A percentile compares a stretch with the other conserved stretches of the same genome.
These are phyloP conservation scores for Drosophila pallidifrons DNA, from an alignment of 1,140 invertebrate species.

Conservation along the genomic window DNA sequence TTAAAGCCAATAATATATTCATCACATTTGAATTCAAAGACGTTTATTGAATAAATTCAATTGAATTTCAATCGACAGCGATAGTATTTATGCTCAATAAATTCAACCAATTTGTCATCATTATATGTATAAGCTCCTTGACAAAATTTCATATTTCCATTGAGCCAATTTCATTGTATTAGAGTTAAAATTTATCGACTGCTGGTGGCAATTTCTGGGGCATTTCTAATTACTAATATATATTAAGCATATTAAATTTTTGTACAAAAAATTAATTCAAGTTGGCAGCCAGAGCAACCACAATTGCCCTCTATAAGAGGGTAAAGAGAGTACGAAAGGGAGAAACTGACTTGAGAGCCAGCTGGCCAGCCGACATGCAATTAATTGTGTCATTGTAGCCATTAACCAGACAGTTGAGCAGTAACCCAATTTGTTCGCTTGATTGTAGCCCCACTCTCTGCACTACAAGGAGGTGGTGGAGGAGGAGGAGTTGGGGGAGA, in stretches of 20 bases:
- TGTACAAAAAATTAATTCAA: constrained; percentile 67
- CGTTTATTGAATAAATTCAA: no score
- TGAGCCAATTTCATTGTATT: neutral
- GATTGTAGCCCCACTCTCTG: constrained; percentile 53
- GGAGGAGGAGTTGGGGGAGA: neutral
- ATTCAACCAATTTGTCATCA: no score
- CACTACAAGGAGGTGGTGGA: neutral
- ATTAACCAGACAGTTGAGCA: constrained; percentile 82
- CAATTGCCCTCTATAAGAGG: neutral
- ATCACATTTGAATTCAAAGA: no score
- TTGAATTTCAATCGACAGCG: no score
- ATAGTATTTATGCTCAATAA: no score
- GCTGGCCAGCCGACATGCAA: constrained; percentile 73
- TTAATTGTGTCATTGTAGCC: constrained; percentile 82
- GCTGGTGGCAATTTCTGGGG: neutral
- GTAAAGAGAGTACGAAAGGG: neutral
- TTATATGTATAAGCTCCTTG: no score
- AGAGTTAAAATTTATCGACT: constrained; percentile 5
- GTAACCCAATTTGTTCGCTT: constrained; percentile 79
- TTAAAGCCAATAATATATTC: no score
- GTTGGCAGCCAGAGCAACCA: constrained; percentile 43
- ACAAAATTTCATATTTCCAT: no score
- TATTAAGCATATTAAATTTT: constrained; percentile 77
- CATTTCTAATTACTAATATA: constrained; percentile 68
- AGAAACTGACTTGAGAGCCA: constrained; percentile 25